Evolutionary conservation across 2,113 vertebrate genomes (phyloP), one percentile per base, ranked within the genome.

Genomic region (Oreochromis niloticus): DNA sequence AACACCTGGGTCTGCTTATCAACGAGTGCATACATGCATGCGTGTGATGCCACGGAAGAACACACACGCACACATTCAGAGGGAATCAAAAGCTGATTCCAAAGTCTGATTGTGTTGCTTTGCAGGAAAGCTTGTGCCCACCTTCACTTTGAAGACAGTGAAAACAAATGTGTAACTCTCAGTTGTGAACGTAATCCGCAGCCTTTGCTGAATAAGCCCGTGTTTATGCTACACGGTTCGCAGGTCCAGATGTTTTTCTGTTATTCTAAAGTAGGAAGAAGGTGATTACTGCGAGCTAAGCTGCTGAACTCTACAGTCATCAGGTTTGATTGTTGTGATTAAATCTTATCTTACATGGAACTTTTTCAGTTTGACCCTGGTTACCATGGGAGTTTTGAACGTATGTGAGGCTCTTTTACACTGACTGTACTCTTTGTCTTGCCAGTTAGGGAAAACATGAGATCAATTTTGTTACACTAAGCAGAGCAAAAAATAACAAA

Each of bases 1-100:
- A 89, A 91, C 94, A 95, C 92, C 93, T 94, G 95, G 91, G 88
- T 87, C 87, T 82, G 86, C 92, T 93, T 87, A 89, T 87, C 86
- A 87, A 92, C 86, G 6, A 82, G 84, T 82, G 63, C 43, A 52
- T 63, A 46, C 78, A 75, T 87, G 87, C 61, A 34, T 71, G 63
- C 17, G 16, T 75, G 48, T 39, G 83, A 83, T 83, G 75, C 19
- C 61, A 22, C 32, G 30, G 19, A 66, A 22, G 19, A 43, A 54
- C 39, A 75, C 57, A 57, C 73, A 80, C 48, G 73, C 59, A 39
- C 66, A 79, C 63, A 75, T 79, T 68, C 59, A 85, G 54, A 39
- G 46, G 55, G 59, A 82, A 87, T 86, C 63, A 86, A 86, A 90
- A 82, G 80, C 73, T 57, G 55, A 85, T 85, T 86, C 39, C 22